A percentile compares a stretch with the other conserved stretches of the same genome.
phyloP scores from a whole-genome alignment of 2,113 vertebrate genomes.

The Typhlomys cinereus region DNA sequence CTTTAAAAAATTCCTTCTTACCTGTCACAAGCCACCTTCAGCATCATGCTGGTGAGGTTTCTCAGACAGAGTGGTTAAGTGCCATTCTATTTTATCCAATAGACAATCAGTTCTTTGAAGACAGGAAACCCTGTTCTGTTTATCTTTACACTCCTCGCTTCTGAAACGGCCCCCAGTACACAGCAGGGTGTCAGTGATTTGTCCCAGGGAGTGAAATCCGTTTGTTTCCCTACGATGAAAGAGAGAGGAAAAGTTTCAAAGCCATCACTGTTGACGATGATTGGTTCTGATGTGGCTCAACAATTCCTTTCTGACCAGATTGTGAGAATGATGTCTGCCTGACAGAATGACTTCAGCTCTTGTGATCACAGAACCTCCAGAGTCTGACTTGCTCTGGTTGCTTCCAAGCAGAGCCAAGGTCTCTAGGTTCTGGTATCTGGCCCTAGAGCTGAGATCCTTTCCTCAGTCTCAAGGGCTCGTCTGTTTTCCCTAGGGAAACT shows the following conservation, averaged over 20 bases:
- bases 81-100: constrained; percentile 9
- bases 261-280: background rate
- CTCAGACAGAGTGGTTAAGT: background rate
- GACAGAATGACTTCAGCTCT: background rate
- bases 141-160: background rate
- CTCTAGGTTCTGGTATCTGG: background rate
- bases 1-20: background rate
- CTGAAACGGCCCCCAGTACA: background rate
- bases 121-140: background rate
- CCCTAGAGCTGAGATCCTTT: background rate
- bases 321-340: background rate
- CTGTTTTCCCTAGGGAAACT: background rate
- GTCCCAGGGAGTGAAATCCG: background rate
- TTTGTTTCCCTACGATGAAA: constrained; percentile 1
- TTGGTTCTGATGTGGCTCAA: background rate
- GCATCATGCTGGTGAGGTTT: background rate
- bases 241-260: background rate
- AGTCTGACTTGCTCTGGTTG: background rate
- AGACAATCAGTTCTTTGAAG: background rate
- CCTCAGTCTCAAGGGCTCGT: background rate
- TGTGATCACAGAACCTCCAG: background rate
- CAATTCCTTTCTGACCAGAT: background rate
- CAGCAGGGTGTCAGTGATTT: background rate
- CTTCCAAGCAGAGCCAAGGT: background rate
- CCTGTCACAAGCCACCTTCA: background rate